Base-by-base conservation (phyloP, 2,888 invertebrate genomes). In the Thecocarcelia acutangulata region DNA sequence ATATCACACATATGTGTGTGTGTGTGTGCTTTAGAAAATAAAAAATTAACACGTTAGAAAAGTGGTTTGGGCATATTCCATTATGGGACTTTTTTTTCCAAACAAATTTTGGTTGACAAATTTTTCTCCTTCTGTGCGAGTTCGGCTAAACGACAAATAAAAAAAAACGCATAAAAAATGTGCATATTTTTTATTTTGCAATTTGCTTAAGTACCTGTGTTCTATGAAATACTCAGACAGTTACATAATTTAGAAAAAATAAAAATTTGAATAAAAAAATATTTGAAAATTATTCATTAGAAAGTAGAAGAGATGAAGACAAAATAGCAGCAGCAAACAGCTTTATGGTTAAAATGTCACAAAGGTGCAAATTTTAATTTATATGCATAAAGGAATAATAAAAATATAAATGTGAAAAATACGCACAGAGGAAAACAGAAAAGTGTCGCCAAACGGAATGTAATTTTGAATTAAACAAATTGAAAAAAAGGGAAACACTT, bases 301-400 rank as follows among this genome's bases (percentile, higher is more conserved):
- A 42, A 86, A 85, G 84, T 12, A 63, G 56, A 68, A 42, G 15
- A 69, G 46, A 69, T 52, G 66, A 59, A 68, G 59, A 17, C 11
- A 61, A 58, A 79, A 69, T 46, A 63, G 33, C 46, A 61, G 37
- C 61, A 76, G 46, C 59, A 76, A 69, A 76, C 52, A 78, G 61
- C 42, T 69, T 82, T 75, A 78, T 82, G 74, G 70, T 54, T 73
- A 87, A 87, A 87, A 87, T 87, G 88, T 87, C 89, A 88, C 88
- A 88, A 89, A 89, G 88, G 89, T 89, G 89, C 87, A 89, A 90
- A 90, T 89, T 90, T 88, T 89, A 90, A 90, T 90, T 90, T 90
- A 90, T 90, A 90, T 90, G 89, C 90, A 90, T 87, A 87, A 85
- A 88, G 84, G 87, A 80, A 80, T 75, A 78, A 78, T 70, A 74